Evolutionary conservation across 2,888 invertebrate genomes (phyloP).

Genomic region (Steinernema carpocapsae): DNA sequence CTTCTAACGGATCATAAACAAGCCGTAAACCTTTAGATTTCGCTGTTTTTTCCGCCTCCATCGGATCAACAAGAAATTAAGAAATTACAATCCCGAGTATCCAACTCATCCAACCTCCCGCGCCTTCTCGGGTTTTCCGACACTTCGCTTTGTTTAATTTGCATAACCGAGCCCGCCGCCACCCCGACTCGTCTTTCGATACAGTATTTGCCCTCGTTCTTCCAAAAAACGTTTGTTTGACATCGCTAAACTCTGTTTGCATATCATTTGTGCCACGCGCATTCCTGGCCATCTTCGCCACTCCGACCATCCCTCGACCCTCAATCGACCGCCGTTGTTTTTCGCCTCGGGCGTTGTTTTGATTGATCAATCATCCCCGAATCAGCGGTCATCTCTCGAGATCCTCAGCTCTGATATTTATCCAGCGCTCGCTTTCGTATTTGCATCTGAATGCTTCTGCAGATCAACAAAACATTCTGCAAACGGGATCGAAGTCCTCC

Average conservation of each 20-base stretch:
- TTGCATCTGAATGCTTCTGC: no score
- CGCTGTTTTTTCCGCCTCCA: constrained; percentile 2
- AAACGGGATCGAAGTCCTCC: no score
- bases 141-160: constrained; percentile 5
- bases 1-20: constrained; percentile 1
- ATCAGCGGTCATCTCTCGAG: constrained; percentile 12
- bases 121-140: neutral
- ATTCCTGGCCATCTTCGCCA: neutral
- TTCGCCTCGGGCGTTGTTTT: constrained; percentile 33
- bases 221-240: constrained; percentile 15
- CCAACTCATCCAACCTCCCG: neutral
- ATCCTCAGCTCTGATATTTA: no score
- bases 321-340: constrained; percentile 7
- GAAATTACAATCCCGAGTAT: constrained; percentile 19
- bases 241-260: constrained; percentile 18
- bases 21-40: constrained; percentile 13
- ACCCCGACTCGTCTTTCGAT: neutral
- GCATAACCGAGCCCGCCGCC: neutral
- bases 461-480: no score
- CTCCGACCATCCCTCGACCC: neutral
- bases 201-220: constrained; percentile 13
- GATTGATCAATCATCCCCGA: constrained; percentile 18
- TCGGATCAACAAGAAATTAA: constrained; percentile 26
- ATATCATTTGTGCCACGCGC: constrained; percentile 8
- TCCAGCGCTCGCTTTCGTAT: no score